These are phyloP conservation scores for Boleophthalmus pectinirostris DNA, from an alignment of 2,113 vertebrate species.

Conservation along the genomic window DNA sequence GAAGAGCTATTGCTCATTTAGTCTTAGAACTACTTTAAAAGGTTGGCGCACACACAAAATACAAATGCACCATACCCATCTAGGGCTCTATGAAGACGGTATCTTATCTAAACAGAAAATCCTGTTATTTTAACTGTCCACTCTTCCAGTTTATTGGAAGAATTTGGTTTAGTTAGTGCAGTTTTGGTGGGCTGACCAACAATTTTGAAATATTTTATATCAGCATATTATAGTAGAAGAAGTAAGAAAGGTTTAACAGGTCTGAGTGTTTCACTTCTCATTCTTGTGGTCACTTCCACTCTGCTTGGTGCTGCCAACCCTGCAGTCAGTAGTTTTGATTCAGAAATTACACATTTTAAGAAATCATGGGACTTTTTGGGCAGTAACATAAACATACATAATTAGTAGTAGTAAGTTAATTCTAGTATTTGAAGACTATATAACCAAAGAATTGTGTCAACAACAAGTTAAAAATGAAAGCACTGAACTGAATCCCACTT, in stretches of 20 bases:
- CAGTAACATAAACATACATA: not conserved
- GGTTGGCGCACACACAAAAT: slow-evolving; percentile 5
- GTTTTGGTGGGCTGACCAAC: not conserved
- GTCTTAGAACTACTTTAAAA: slow-evolving; percentile 15
- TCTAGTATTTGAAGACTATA: not conserved
- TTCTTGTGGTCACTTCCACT: not conserved
- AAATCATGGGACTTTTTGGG: not conserved
- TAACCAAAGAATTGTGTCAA: not conserved
- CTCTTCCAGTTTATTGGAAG: too few species aligned
- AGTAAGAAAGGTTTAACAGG: not conserved
- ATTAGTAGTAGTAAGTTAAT: not conserved
- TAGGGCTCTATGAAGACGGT: not conserved
- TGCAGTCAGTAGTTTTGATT: not conserved
- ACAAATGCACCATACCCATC: not conserved
- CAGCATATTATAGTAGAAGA: not conserved
- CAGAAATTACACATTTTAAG: not conserved
- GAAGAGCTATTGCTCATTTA: not conserved
- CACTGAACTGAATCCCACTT: not conserved
- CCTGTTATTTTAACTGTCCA: not conserved
- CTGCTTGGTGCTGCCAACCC: not conserved
- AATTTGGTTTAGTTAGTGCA: not conserved
- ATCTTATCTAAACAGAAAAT: not conserved
- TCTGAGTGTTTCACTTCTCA: not conserved
- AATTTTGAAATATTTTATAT: not conserved
- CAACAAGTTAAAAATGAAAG: not conserved